Conservation (phyloP, 1,140 invertebrate species). For the Anastatus disparis region DNA sequence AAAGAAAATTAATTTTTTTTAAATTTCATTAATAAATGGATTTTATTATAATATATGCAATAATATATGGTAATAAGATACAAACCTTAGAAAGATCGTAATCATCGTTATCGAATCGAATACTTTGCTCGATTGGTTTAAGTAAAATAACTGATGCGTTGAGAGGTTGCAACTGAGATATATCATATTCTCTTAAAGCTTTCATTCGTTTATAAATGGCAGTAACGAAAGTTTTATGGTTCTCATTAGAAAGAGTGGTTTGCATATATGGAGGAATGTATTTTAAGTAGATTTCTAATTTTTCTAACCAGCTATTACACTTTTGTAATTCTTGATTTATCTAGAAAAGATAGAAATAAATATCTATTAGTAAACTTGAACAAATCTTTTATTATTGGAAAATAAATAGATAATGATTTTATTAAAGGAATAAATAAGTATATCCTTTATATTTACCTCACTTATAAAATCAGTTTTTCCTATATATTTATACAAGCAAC, state of each 20-base stretch:
- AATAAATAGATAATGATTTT: background rate
- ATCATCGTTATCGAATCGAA: too few species aligned
- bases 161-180: conserved; percentile 52
- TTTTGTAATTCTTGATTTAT: conserved; percentile 56
- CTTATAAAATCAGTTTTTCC: conserved; percentile 41
- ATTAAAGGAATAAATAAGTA: background rate
- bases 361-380: too few species aligned
- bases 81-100: conserved; percentile 63
- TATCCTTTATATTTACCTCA: background rate
- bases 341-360: conserved; percentile 1
- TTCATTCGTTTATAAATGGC: conserved; percentile 70
- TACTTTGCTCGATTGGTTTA: conserved; percentile 69
- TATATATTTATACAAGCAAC: conserved; percentile 42
- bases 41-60: too few species aligned
- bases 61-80: too few species aligned
- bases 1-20: too few species aligned
- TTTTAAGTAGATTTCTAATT: conserved; percentile 51
- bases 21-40: too few species aligned
- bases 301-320: conserved; percentile 58
- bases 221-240: conserved; percentile 62
- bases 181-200: conserved; percentile 67
- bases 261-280: background rate
- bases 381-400: too few species aligned
- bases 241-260: conserved; percentile 53
- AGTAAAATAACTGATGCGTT: conserved; percentile 74